A percentile compares a stretch with the other conserved stretches of the same genome.
Evolutionary conservation across 2,797 vertebrate genomes (phyloP).

Genomic region (Arctocebus calabarensis): DNA sequence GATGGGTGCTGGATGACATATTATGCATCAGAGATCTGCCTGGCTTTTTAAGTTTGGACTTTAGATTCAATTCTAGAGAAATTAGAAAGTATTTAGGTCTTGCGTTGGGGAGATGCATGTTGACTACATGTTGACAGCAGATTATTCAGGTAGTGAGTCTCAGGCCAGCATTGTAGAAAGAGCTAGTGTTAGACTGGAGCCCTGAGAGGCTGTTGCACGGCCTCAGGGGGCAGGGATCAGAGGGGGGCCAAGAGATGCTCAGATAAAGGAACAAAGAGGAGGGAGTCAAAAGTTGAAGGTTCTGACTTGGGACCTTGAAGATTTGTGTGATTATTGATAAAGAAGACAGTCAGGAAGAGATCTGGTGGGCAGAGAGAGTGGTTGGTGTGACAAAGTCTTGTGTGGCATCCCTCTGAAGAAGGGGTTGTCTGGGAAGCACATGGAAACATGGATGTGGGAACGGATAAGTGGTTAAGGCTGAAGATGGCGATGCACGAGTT

Average conservation of each 20-base stretch:
- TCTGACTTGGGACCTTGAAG: neutral
- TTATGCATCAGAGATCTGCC: neutral
- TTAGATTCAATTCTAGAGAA: slow-evolving; percentile 49
- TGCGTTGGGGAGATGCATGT: neutral
- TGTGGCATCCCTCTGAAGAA: neutral
- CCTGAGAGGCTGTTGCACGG: neutral
- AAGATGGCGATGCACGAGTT: neutral
- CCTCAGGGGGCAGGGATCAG: neutral
- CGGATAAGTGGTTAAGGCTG: neutral
- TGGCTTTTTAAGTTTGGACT: slow-evolving; percentile 48
- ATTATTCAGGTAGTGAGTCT: neutral
- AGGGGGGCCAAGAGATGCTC: neutral
- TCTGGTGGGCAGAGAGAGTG: neutral
- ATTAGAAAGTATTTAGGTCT: neutral
- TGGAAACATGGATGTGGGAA: neutral
- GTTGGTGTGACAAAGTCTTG: neutral
- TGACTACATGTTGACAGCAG: neutral
- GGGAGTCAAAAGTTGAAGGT: neutral
- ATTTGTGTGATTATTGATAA: neutral
- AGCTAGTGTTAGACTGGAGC: neutral
- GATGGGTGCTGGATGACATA: neutral
- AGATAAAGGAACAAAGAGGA: neutral
- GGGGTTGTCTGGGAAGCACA: neutral
- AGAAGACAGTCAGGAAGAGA: neutral
- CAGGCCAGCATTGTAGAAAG: neutral